Conservation (phyloP, 1,140 invertebrate genomes). For the Sminthurinus signatus region DNA sequence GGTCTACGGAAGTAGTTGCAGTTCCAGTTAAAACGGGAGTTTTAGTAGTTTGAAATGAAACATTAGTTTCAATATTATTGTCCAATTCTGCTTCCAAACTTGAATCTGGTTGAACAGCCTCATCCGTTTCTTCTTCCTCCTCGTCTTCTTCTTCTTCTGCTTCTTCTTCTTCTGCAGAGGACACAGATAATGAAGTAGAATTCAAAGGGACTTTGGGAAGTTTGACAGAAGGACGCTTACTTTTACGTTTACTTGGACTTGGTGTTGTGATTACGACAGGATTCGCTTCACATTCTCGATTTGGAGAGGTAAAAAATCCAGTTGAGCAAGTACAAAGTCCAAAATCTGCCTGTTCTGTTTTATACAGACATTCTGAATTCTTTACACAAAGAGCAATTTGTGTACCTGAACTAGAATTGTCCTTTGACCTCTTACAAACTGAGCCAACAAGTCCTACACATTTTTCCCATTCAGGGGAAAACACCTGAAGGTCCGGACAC, state of each 20-base stretch:
- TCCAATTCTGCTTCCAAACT: background rate
- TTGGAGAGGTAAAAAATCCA: background rate
- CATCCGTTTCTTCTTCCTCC: background rate
- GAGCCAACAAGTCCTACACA: constrained; percentile 2
- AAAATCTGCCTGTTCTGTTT: background rate
- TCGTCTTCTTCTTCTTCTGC: background rate
- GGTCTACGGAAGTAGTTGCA: background rate
- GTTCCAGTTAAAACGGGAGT: background rate
- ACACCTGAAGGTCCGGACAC: background rate
- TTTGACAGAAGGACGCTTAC: too few relatives aligned
- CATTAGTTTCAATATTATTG: background rate
- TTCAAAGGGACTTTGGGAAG: too few relatives aligned
- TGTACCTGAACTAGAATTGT: background rate
- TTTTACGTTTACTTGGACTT: too few relatives aligned
- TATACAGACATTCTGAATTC: background rate
- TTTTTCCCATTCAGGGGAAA: background rate
- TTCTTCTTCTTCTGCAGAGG: too few relatives aligned
- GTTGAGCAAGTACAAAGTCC: background rate
- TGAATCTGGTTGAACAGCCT: too few relatives aligned
- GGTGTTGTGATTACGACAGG: background rate
- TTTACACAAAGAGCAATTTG: background rate
- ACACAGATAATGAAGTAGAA: too few relatives aligned
- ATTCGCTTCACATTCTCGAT: background rate
- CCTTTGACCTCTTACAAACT: background rate
- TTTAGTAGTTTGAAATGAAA: background rate